Evolutionary conservation across 2,888 invertebrate genomes (phyloP), one percentile per base, ranked within the genome.

Genomic region (Euzophera pinguis): DNA sequence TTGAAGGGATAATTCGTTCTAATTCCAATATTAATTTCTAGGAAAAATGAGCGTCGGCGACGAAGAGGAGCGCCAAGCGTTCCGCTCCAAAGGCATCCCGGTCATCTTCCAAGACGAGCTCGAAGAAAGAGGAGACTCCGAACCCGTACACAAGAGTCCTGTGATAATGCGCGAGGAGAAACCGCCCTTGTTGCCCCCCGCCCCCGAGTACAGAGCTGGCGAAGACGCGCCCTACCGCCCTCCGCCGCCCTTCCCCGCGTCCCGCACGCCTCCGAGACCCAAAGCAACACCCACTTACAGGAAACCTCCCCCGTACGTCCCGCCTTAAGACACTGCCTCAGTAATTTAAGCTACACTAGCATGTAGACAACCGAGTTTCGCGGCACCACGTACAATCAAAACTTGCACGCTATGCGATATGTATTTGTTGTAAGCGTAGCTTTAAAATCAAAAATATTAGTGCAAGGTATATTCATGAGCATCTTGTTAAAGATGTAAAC

Each of bases 61-160:
- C 71, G 95, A 96, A 70, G 96, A 96, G 70, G 96, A 96, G 64
- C 91, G 96, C 13, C 94, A 95, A 75, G 95, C 95, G 60, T 95
- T 96, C 89, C 93, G 96, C 47, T 95, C 95, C 66, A 96, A 95
- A 78, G 93, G 93, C 49, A 97, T 98, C 69, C 99, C 99, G 0
- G 98, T 99, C 37, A 99, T 99, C 73, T 98, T 99, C 86, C 96
- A 97, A 82, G 98, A 99, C 80, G 99, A 99, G 80, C 91, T 99
- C 41, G 98, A 98, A 66, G 98, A 98, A 71, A 95, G 97, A 67
- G 96, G 96, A 0, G 96, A 96, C 78, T 93, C 96, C 14, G 95
- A 95, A 58, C 94, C 96, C 14, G 95, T 95, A 22, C 96, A 97
- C 75, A 97, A 98, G 86, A 95, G 96, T 60, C 98, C 98, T 4